Percentiles rank a stretch among this genome's conserved stretches.
Conservation (phyloP, 2,888 invertebrate genomes). For the Ochlodes sylvanus region DNA sequence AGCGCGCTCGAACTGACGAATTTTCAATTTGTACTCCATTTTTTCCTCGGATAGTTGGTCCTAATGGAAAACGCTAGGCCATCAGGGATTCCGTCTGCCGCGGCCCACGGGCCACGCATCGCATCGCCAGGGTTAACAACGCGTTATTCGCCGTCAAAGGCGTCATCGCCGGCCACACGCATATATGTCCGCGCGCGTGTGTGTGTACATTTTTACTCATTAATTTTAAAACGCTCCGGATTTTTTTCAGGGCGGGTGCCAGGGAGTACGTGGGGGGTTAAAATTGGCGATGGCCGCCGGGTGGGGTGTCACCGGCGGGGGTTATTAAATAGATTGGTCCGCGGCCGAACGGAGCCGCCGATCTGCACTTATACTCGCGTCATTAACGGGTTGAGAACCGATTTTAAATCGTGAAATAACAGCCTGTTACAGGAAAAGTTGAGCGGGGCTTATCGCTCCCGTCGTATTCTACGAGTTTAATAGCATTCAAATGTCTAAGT, state of each 20-base stretch:
- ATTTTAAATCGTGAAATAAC: conserved; percentile 85
- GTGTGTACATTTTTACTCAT: conserved; percentile 86
- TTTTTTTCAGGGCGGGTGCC: conserved; percentile 85
- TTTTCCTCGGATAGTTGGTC: conserved; percentile 76
- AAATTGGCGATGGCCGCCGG: conserved; percentile 85
- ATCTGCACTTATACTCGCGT: conserved; percentile 85
- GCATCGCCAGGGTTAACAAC: conserved; percentile 49
- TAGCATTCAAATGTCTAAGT: conserved; percentile 71
- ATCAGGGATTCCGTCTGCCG: conserved; percentile 58
- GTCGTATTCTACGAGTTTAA: conserved; percentile 74
- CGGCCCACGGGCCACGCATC: conserved; percentile 43
- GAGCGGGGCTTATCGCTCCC: conserved; percentile 79
- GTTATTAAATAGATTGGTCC: conserved; percentile 86
- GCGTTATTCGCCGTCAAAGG: conserved; percentile 60
- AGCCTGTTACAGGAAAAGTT: conserved; percentile 84
- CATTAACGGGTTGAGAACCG: conserved; percentile 85
- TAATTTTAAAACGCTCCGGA: conserved; percentile 86
- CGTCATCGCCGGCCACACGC: conserved; percentile 77
- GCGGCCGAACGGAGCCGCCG: conserved; percentile 85
- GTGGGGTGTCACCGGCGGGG: conserved; percentile 84
- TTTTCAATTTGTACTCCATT: conserved; percentile 80
- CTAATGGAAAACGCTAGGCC: conserved; percentile 70
- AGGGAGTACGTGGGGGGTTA: conserved; percentile 76
- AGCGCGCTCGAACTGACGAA: conserved; percentile 74
- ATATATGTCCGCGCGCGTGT: conserved; percentile 73